Percentiles rank a stretch among this genome's conserved stretches.
Evolutionary conservation across 2,113 vertebrate species (phyloP).

Genomic region (Microcebus ravelobensis): DNA sequence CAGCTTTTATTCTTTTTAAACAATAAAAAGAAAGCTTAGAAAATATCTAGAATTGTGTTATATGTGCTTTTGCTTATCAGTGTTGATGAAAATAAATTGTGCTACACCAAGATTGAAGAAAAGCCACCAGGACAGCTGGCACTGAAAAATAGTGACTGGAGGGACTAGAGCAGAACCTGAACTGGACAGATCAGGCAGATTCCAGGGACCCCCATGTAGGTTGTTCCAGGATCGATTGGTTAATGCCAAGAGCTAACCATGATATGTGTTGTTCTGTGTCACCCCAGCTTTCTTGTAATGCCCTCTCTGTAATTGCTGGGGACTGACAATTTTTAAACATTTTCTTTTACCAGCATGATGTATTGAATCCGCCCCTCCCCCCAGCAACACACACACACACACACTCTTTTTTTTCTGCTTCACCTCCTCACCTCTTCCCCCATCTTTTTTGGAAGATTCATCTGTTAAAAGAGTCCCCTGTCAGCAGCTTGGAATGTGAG

Average conservation of each 20-base stretch:
- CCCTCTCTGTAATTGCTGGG: neutral
- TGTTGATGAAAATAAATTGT: constrained; percentile 53
- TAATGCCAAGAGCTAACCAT: neutral
- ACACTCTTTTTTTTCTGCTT: neutral
- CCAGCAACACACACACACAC: no score
- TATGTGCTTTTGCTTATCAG: neutral
- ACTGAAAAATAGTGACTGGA: neutral
- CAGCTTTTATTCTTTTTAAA: constrained; percentile 42
- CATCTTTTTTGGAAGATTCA: neutral
- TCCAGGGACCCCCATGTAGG: neutral
- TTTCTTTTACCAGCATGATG: neutral
- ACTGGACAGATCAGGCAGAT: neutral
- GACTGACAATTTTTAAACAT: neutral
- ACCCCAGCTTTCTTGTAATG: neutral
- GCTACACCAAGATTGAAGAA: constrained; percentile 30
- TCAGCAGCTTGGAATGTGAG: constrained; percentile 64
- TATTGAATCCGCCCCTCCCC: neutral
- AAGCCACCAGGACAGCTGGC: constrained; percentile 23
- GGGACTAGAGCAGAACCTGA: neutral
- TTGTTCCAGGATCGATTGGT: neutral
- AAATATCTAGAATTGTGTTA: constrained; percentile 15
- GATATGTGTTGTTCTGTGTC: neutral
- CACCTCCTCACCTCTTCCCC: neutral
- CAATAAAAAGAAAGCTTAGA: constrained; percentile 18
- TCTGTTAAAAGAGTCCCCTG: constrained; percentile 58